These are phyloP conservation scores for Hydrochoerus hydrochaeris DNA, from an alignment of 2,113 vertebrate genomes.

Conservation along the genomic window DNA sequence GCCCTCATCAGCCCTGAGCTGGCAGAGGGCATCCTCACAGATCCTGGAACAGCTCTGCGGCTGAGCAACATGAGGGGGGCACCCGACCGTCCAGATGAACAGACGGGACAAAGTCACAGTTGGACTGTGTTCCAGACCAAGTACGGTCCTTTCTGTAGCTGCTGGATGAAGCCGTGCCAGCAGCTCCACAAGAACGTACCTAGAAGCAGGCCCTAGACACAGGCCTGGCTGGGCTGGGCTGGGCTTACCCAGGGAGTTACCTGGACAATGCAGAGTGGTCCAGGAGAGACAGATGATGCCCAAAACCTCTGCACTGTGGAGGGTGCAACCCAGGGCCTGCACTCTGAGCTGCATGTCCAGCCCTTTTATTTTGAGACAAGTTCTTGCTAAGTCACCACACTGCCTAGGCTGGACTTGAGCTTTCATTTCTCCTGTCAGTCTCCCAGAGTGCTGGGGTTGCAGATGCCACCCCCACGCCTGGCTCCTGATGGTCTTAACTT, in stretches of 20 bases:
- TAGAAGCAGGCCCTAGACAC: no score
- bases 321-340: not conserved
- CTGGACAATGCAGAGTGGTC: not conserved
- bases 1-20: not conserved
- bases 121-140: not conserved
- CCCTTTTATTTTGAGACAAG: not conserved
- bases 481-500: not conserved
- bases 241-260: not conserved
- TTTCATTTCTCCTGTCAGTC: not conserved
- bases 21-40: not conserved
- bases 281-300: not conserved
- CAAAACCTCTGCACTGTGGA: not conserved
- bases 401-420: not conserved
- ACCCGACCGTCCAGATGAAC: not conserved
- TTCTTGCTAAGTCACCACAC: not conserved
- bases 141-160: not conserved
- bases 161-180: not conserved
- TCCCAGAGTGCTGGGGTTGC: not conserved
- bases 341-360: not conserved
- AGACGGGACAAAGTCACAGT: not conserved
- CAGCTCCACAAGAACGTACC: not conserved
- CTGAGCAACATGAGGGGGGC: not conserved
- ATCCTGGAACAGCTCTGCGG: not conserved
- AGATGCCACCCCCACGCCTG: not conserved
- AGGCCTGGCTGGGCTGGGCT: not conserved